Evolutionary conservation across 2,888 invertebrate species (phyloP).

Genomic region (Nudaria mundana): DNA sequence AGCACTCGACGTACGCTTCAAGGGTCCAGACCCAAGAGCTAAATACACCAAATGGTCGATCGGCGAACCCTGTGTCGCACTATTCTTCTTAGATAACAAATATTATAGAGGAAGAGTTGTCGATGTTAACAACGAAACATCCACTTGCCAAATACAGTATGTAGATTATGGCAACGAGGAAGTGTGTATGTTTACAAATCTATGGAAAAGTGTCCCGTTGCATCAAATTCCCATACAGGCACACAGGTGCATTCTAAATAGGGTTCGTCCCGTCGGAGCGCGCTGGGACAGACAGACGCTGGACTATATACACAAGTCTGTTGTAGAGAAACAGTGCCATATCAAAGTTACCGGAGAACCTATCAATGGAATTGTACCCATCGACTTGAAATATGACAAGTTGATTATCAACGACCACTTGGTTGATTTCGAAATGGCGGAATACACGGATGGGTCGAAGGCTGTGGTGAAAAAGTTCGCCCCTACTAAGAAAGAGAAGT

Average conservation of each 20-base stretch:
- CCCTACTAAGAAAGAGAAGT: conserved; percentile 16
- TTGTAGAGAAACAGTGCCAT: conserved; percentile 81
- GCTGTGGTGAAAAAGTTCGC: conserved; percentile 47
- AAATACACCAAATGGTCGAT: conserved; percentile 78
- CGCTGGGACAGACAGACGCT: conserved; percentile 78
- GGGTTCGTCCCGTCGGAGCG: conserved; percentile 49
- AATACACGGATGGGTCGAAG: conserved; percentile 57
- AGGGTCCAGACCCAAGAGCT: conserved; percentile 62
- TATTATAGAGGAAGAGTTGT: conserved; percentile 87
- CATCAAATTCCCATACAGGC: conserved; percentile 85
- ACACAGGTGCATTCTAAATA: conserved; percentile 78
- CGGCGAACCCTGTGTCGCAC: conserved; percentile 86
- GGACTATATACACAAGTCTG: conserved; percentile 81
- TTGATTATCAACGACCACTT: conserved; percentile 72
- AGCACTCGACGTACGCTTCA: conserved; percentile 71
- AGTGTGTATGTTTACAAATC: conserved; percentile 72
- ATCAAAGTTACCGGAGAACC: conserved; percentile 66
- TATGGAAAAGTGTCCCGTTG: conserved; percentile 83
- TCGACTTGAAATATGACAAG: conserved; percentile 61
- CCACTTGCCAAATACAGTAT: conserved; percentile 82
- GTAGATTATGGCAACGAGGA: conserved; percentile 93
- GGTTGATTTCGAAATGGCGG: conserved; percentile 68
- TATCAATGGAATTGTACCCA: conserved; percentile 49
- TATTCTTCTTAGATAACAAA: conserved; percentile 82
- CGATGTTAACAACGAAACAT: conserved; percentile 57